Percentiles rank a stretch among this genome's conserved stretches.
phyloP scores from a whole-genome alignment of 2,888 invertebrate genomes.

The Thecophora atra region DNA sequence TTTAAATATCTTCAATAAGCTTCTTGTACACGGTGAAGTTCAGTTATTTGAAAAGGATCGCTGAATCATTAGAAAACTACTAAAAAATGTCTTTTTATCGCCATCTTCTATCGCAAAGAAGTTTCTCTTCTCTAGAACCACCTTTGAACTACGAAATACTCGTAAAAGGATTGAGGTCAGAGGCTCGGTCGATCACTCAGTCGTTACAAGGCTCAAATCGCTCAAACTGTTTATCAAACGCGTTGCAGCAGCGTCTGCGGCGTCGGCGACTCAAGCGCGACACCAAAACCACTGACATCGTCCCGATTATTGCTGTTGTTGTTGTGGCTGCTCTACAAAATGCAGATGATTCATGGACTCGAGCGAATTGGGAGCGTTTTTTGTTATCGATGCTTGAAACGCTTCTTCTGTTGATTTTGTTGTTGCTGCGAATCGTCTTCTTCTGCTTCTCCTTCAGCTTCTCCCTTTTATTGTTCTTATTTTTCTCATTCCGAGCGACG shows the following conservation, averaged over 20 bases:
- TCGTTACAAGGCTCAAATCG: not conserved
- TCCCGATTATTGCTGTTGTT: not conserved
- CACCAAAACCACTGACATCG: not conserved
- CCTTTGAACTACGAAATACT: no score
- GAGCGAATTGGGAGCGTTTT: constrained; percentile 25
- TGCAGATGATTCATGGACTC: constrained; percentile 37
- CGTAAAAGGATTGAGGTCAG: not conserved
- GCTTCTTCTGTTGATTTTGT: not conserved
- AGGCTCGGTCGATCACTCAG: not conserved
- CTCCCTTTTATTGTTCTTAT: not conserved
- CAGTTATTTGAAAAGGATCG: no score
- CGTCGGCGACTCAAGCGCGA: not conserved
- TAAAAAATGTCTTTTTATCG: no score
- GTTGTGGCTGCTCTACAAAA: constrained; percentile 22
- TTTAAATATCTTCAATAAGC: no score
- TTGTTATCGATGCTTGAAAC: constrained; percentile 6
- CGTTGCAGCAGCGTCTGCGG: not conserved
- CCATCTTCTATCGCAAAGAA: no score
- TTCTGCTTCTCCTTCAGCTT: constrained; percentile 7
- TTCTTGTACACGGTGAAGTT: no score
- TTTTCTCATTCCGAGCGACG: not conserved
- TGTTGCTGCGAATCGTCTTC: not conserved
- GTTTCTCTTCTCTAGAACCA: no score
- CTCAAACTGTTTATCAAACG: not conserved
- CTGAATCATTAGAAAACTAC: no score